Conservation (phyloP, 2,113 vertebrate species). For the Rutilus rutilus region DNA sequence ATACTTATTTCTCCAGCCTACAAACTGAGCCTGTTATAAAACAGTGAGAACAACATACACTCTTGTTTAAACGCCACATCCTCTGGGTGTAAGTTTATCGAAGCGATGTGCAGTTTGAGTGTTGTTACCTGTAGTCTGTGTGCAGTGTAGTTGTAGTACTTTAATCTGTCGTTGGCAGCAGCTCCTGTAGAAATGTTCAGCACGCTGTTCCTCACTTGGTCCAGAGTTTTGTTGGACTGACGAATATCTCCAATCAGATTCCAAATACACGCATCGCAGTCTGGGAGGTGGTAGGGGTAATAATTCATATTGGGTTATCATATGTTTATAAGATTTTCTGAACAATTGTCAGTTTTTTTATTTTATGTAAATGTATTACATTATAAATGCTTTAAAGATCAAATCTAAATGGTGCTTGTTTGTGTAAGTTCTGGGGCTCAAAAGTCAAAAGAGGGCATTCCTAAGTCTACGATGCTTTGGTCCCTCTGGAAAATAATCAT, state of each 20-base stretch:
- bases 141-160: conserved; percentile 86
- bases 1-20: conserved; percentile 82
- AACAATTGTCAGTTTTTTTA: neutral
- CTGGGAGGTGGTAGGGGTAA: conserved; percentile 66
- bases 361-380: neutral
- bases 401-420: no score
- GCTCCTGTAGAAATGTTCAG: conserved; percentile 91
- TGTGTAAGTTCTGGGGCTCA: no score
- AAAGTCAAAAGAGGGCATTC: no score
- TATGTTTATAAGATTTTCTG: neutral
- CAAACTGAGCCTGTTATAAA: conserved; percentile 76
- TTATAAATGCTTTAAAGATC: no score
- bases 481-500: neutral
- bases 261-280: conserved; percentile 94
- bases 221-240: conserved; percentile 81
- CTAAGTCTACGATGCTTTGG: neutral
- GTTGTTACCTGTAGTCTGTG: conserved; percentile 77
- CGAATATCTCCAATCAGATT: conserved; percentile 89
- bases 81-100: neutral
- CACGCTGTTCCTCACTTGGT: conserved; percentile 83
- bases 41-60: neutral
- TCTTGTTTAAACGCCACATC: neutral
- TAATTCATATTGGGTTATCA: neutral
- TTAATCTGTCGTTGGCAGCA: conserved; percentile 86
- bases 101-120: neutral